Evolutionary conservation across 2,113 vertebrate species (phyloP), one percentile per base, ranked within the genome.

Genomic region (Natator depressus): DNA sequence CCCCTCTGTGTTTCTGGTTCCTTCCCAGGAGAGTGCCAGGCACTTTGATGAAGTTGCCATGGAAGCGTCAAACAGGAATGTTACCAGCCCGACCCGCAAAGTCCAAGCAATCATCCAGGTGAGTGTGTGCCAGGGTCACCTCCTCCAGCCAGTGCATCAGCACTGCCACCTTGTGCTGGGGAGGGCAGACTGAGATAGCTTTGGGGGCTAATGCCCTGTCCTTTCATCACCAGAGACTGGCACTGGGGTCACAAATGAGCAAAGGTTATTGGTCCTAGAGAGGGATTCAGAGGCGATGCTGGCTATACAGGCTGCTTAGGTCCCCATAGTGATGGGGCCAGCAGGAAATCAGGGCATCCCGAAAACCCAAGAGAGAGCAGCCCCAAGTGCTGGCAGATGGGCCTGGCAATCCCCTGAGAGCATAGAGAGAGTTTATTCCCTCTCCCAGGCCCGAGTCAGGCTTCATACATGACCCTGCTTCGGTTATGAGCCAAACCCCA

Each of bases 81-180:
- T 94, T 47, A 53, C 54, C 19, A 94, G 94, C 35, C 88, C 96
- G n/a, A 93, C 89, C 59, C 80, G 91, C 85, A 97, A 96, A 97
- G 76, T 93, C 55, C 94, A 89, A n/a, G 89, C 95, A 3, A 25
- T 91, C 31, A 81, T 97, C 4, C 97, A 98, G 97, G 97, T 98
- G 81, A 97, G 93, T 31, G 12, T 46, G 75, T 78, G 42, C 75
- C 12, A 6, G 75, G 65, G 19, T 72, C 19, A 20, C n/a, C n/a
- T 38, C 19, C 65, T 22, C 35, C 19, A 10, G n/a, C 17, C 16
- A 20, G n/a, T 72, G 17, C 19, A 8, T n/a, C n/a, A 72, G 19
- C 17, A 38, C n/a, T 72, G 17, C 65, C n/a, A 16, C 65, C 19
- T 72, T 72, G n/a, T 10, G 19, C 8, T 72, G 19, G 19, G 9